Base-by-base conservation (phyloP, 1,140 invertebrate genomes). In the Heliconius nattereri region DNA sequence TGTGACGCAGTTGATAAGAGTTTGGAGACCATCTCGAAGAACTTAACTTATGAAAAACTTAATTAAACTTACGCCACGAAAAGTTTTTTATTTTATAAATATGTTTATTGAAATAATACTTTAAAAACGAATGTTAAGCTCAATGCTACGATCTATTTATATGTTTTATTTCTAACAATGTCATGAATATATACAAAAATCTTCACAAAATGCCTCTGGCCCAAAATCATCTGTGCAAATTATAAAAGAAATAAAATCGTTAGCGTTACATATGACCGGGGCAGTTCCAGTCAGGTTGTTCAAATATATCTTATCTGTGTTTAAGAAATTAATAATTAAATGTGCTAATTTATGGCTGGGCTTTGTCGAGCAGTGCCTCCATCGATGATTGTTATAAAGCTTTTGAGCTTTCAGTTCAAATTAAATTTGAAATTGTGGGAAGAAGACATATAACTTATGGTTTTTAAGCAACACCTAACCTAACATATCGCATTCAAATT, bases 291-390 rank as follows among this genome's bases (percentile, higher is more conserved):
- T 89, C 91, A 92, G 90, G 89, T 92, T 91, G 90, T 92, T 88
- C 89, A 92, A 92, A 93, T 93, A 92, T 93, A 92, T 91, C 89
- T 91, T 89, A 88, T 87, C 89, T 91, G 81, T 86, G 87, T 90
- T 90, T 89, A 90, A 91, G 89, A 91, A 90, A 93, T 92, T 93
- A 89, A 90, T 92, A 92, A 92, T 93, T 93, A 93, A 92, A 89
- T 92, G 84, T 82, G 85, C 85, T 89, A 93, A 93, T 92, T 92
- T 93, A 93, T 91, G 85, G 70, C 29, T 78, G 73, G 74, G 86
- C 79, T 66, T 66, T 66, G 60, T 66, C 60, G 60, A 66, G 60
- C 60, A 66, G 26, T 29, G 60, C 60, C 26, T 66, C 60, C 60
- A 66, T 66, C 60, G 60, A 66, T 19, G 60, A n/a, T 66, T 66